Base-by-base conservation (phyloP, 2,797 vertebrate species). In the Champsocephalus gunnari region DNA sequence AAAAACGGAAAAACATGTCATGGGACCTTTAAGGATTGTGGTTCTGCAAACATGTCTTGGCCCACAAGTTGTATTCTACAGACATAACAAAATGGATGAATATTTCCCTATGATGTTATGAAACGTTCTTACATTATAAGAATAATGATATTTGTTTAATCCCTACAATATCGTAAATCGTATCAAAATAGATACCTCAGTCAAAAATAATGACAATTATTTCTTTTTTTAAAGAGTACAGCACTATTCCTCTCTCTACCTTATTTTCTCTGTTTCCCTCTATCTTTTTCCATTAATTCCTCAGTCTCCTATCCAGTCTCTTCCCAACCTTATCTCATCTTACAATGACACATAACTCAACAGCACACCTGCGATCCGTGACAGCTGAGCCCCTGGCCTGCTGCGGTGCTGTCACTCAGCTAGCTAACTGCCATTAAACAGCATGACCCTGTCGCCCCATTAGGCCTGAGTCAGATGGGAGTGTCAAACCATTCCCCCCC, bases 321-420 rank as follows among this genome's bases (percentile, higher is more conserved):
- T 85, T 78, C 89, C 92, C 87, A 87, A 89, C 89, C 92, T 96
- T 95, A 94, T 93, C 93, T 88, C 85, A 84, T 88, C 91, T 88
- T 90, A 86, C 93, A 94, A 94, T 96, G 93, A 96, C 95, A 96
- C 94, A 97, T 95, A 97, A 96, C 95, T 97, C 95, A 93, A 84
- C 82, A 83, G 88, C 80, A 91, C 93, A 94, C 93, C 95, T 96
- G 94, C 96, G 95, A 94, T 90, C 73, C 61, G 76, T 94, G 96
- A 96, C 95, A 96, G 94, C 93, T 85, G 92, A 96, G 94, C 92
- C 92, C 91, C 92, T 94, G 94, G 94, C 93, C 93, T 89, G 66
- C 79, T 81, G 85, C 81, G 55, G 66, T 81, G 87, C 95, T 95
- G 95, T 96, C 95, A 96, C 93, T 94, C 91, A 92, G 91, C 94